Evolutionary conservation across 2,888 invertebrate genomes (phyloP), one percentile per base, ranked within the genome.

Genomic region (Brachypterus glaber): DNA sequence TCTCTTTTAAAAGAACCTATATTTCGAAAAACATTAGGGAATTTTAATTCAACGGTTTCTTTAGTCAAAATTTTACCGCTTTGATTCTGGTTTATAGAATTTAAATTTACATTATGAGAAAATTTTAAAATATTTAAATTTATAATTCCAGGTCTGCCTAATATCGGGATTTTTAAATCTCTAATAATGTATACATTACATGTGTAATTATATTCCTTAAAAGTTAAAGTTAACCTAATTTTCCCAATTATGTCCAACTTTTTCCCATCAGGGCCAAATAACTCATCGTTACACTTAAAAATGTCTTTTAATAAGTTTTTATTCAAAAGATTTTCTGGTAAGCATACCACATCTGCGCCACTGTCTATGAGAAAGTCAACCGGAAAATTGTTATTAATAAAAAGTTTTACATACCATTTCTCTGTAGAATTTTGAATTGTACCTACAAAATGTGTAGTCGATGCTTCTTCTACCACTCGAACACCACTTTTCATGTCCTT

Each of bases 1-100:
- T 40, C 40, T 2, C 42, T 43, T 40, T 40, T 37, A 34, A 45
- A 43, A 8, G 17, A 37, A 9, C 41, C 39, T 7, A 41, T 29
- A 30, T 31, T 25, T 9, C 18, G 21, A 35, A 44, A 42, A 5
- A 44, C 25, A 21, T 39, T 36, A 13, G 35, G 33, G 29, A 36
- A 41, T 9, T 18, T 18, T 32, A 15, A 14, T 15, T 16, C 24
- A 21, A 38, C 35, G 5, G 4, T 11, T 14, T 11, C 31, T 2
- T 14, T 27, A 4, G 17, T 32, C 24, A 26, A 11, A 30, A n/a
- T 14, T 26, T 13, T 27, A 32, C 16, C 33, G 26, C 4, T 30
- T 30, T 39, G 38, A 7, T 39, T 26, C 17, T 37, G 29, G 9
- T 21, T 21, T 21, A 21, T 21, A n/a, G n/a, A n/a, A n/a, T n/a